phyloP scores from a whole-genome alignment of 2,113 vertebrate species.

The Bubo bubo region DNA sequence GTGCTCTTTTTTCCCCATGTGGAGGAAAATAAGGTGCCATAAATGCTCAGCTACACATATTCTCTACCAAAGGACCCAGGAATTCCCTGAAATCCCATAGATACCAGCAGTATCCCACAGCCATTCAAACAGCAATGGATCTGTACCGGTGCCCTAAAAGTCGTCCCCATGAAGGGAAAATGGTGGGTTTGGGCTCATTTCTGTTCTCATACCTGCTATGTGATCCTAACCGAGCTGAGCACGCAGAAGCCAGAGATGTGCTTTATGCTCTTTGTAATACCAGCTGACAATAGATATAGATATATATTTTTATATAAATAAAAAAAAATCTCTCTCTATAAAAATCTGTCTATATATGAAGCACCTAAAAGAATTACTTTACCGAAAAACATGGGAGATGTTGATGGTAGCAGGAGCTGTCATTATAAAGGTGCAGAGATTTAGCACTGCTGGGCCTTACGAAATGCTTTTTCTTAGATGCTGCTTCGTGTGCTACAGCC shows the following conservation, averaged over 20 bases:
- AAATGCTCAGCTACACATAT: not conserved
- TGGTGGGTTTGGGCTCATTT: not conserved
- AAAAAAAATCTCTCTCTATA: not conserved
- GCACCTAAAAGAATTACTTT: not conserved
- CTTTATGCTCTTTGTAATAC: not conserved
- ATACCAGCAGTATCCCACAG: not conserved
- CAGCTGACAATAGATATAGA: not conserved
- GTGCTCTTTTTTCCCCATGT: accelerated
- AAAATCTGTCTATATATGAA: conserved; percentile 9
- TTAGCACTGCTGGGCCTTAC: conserved; percentile 9
- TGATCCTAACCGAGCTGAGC: not conserved
- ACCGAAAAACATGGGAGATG: not conserved
- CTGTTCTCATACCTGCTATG: accelerated
- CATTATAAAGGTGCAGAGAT: not conserved
- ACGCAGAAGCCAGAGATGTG: not conserved
- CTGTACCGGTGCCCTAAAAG: not conserved
- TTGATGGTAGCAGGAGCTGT: not conserved
- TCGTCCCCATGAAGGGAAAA: not conserved
- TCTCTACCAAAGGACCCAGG: not conserved
- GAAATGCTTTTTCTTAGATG: not conserved
- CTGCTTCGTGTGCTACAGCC: not conserved
- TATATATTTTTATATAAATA: not conserved
- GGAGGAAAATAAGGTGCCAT: not conserved
- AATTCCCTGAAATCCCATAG: not conserved
- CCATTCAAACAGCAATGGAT: no score